Evolutionary conservation across 2,888 invertebrate species (phyloP).

Genomic region (Zygothrica quintamaculata): DNA sequence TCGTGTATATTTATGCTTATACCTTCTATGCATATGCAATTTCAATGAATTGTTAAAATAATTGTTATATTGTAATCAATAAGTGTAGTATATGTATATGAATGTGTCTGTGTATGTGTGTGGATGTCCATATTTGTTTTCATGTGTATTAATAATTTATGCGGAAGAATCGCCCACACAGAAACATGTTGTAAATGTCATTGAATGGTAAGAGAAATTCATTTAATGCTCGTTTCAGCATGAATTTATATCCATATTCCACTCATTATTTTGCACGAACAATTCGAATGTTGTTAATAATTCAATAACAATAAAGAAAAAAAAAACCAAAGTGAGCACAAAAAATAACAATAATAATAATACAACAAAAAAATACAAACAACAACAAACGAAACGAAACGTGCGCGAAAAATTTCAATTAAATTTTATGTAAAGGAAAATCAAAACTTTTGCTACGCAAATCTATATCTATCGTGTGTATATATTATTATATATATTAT

Average conservation of each 20-base stretch:
- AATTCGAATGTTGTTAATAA: slow-evolving; percentile 61
- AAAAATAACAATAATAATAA: slow-evolving; percentile 36
- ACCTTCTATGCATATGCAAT: slow-evolving; percentile 30
- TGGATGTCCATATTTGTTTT: slow-evolving; percentile 14
- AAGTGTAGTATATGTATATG: slow-evolving; percentile 36
- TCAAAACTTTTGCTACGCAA: slow-evolving; percentile 25
- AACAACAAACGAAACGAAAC: slow-evolving; percentile 48
- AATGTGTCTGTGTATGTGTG: slow-evolving; percentile 12
- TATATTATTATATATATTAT: neutral
- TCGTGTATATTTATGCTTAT: neutral
- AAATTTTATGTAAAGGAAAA: slow-evolving; percentile 48
- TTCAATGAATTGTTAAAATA: slow-evolving; percentile 74
- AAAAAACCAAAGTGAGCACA: slow-evolving; percentile 23
- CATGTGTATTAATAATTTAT: slow-evolving; percentile 63
- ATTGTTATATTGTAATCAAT: slow-evolving; percentile 75
- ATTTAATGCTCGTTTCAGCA: slow-evolving; percentile 45
- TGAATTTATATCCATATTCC: slow-evolving; percentile 65
- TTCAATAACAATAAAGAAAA: slow-evolving; percentile 56
- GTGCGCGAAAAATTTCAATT: slow-evolving; percentile 58
- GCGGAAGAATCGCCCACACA: slow-evolving; percentile 52
- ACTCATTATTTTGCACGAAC: slow-evolving; percentile 70
- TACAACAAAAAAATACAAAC: slow-evolving; percentile 42
- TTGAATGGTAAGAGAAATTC: slow-evolving; percentile 20
- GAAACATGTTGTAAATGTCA: slow-evolving; percentile 74
- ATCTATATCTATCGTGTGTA: no score